These are phyloP conservation scores for Amiota minor DNA, from an alignment of 2,888 invertebrate genomes.

Conservation along the genomic window DNA sequence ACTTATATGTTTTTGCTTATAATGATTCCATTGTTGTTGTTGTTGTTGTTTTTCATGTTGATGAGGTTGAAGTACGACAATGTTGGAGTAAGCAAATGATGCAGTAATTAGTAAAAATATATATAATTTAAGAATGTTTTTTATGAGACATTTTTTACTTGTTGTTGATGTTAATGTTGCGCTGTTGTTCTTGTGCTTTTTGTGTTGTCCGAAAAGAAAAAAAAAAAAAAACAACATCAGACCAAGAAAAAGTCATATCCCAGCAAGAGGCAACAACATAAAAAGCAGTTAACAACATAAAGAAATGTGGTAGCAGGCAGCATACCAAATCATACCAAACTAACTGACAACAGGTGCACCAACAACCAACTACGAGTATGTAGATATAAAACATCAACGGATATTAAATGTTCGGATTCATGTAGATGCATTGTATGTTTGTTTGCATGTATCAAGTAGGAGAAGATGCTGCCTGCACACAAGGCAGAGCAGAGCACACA, in stretches of 20 bases:
- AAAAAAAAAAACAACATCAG: too few species aligned
- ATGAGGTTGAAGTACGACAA: background rate
- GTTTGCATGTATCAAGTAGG: background rate
- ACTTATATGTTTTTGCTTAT: too few species aligned
- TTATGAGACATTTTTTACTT: background rate
- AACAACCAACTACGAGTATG: background rate
- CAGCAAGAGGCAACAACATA: background rate
- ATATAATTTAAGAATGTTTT: conserved; percentile 28
- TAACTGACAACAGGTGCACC: conserved; percentile 25
- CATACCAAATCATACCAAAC: background rate
- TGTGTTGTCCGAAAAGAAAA: too few species aligned
- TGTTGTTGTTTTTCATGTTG: too few species aligned
- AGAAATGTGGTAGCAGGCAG: background rate
- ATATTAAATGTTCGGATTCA: background rate
- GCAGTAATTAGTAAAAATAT: conserved; percentile 61
- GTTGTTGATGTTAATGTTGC: background rate
- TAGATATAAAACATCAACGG: conserved; percentile 1
- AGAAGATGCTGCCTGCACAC: background rate
- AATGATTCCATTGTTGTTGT: too few species aligned
- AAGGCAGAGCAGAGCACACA: background rate
- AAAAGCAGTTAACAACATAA: background rate
- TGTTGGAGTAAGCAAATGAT: conserved; percentile 63
- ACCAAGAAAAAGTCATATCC: background rate
- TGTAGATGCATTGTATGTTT: too few species aligned
- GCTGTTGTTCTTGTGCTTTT: too few species aligned